Conservation (phyloP, 2,113 vertebrate species). For the Vimba vimba region DNA sequence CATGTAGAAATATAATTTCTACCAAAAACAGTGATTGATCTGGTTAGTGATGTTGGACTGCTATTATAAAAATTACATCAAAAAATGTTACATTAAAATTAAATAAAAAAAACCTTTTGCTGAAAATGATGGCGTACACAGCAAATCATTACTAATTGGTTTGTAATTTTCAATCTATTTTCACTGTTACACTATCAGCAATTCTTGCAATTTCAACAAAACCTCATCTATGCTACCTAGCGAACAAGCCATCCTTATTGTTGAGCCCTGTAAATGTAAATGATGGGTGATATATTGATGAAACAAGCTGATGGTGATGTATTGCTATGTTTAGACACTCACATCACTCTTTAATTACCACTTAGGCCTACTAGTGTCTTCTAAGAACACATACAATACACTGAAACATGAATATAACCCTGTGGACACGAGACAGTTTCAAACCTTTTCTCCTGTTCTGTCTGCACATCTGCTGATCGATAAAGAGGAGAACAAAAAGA, state of each 20-base stretch:
- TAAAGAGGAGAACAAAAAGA: constrained; percentile 68
- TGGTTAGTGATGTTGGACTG: too few species aligned
- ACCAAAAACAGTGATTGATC: too few species aligned
- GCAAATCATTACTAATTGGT: not conserved
- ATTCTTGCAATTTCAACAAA: not conserved
- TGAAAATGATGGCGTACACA: not conserved
- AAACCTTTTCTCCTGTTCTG: not conserved
- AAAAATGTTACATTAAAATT: too few species aligned
- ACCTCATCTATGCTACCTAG: not conserved
- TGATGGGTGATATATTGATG: not conserved
- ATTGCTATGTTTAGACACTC: not conserved
- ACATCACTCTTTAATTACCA: constrained; percentile 2
- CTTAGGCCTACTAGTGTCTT: not conserved
- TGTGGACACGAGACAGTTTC: constrained; percentile 26
- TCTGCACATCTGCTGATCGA: constrained; percentile 59
- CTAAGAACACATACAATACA: not conserved
- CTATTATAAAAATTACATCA: too few species aligned
- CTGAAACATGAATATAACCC: constrained; percentile 11
- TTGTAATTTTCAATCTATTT: not conserved
- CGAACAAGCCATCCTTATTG: not conserved
- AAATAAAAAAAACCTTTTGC: too few species aligned
- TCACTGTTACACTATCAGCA: not conserved
- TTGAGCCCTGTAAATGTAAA: not conserved
- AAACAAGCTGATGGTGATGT: not conserved
- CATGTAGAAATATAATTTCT: too few species aligned